Evolutionary conservation across 1,140 invertebrate genomes (phyloP), one percentile per base, ranked within the genome.

Genomic region (Lepidurus apus): DNA sequence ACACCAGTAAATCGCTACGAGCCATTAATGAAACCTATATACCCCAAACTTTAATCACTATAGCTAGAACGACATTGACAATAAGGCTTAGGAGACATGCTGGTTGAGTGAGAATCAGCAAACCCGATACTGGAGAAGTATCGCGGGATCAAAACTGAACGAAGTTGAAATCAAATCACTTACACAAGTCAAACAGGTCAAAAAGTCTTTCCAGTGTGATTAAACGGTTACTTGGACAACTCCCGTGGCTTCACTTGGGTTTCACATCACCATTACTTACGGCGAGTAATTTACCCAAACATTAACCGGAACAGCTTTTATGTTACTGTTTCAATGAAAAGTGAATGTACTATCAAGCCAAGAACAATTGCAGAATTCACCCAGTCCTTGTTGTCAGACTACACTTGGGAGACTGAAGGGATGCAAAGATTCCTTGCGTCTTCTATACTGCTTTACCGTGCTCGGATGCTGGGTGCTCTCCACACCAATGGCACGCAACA

Each of bases 401-500:
- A 65, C 53, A 21, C 53, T 65, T 65, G 21, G 5, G 53, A 21
- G 53, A 65, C 53, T 65, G 53, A 65, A 34, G 53, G 53, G 53
- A 65, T 65, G 21, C 21, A 65, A 65, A 65, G 53, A 65, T 65
- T 65, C 53, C 21, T 65, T 65, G 53, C 53, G 53, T n/a, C n/a
- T 65, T 65, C 53, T n/a, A 65, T 65, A 65, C 53, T 65, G 53
- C 53, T 65, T n/a, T 65, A 21, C 17, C 21, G 21, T n/a, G 53
- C 53, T 21, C 21, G 53, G 53, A 65, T 65, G 17, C 53, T 65
- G 53, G 53, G 21, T 65, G 53, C 53, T 65, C 21, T 65, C 53
- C 53, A n/a, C 53, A 65, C 53, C 53, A 65, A 21, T 65, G 53
- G 53, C 53, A 65, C n/a, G 53, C 53, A 65, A 7, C 53, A 21